phyloP scores from a whole-genome alignment of 2,113 vertebrate genomes.

The Ictidomys tridecemlineatus region DNA sequence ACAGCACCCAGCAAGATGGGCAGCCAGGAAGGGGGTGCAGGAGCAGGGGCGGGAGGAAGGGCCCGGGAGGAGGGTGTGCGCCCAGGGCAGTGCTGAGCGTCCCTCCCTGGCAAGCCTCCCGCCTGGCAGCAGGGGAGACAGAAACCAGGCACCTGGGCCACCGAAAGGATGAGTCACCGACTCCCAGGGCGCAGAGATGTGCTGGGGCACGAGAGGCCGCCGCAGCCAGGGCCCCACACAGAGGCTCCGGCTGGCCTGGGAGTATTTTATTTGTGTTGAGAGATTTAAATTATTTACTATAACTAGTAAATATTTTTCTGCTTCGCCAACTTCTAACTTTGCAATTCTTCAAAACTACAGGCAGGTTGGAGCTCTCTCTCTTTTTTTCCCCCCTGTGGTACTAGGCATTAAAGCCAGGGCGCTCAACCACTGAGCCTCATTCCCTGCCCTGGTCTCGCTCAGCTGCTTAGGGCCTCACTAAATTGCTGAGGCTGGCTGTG shows the following conservation, averaged over 20 bases:
- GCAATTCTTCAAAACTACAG: too few relatives aligned
- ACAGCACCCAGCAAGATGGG: not conserved
- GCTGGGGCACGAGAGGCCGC: not conserved
- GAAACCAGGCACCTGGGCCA: slow-evolving; percentile 66
- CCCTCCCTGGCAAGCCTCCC: slow-evolving; percentile 50
- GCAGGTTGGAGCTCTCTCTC: too few relatives aligned
- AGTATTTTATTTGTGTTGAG: not conserved
- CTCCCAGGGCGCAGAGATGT: not conserved
- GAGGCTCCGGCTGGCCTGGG: not conserved
- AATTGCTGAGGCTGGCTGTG: too few relatives aligned
- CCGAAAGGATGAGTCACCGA: slow-evolving; percentile 69
- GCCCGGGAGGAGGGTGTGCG: too few relatives aligned
- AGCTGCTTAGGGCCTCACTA: too few relatives aligned
- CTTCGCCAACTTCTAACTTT: not conserved
- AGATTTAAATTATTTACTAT: not conserved
- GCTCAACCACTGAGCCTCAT: too few relatives aligned
- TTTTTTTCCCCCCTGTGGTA: too few relatives aligned
- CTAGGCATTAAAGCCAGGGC: too few relatives aligned
- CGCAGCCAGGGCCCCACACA: not conserved
- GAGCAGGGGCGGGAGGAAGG: not conserved
- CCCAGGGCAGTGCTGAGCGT: too few relatives aligned
- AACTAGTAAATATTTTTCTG: not conserved
- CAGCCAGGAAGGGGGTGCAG: not conserved
- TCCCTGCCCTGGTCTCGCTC: too few relatives aligned
- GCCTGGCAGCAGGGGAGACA: slow-evolving; percentile 48